Base-by-base conservation (phyloP, 2,113 vertebrate genomes). In the Silurus glanis region DNA sequence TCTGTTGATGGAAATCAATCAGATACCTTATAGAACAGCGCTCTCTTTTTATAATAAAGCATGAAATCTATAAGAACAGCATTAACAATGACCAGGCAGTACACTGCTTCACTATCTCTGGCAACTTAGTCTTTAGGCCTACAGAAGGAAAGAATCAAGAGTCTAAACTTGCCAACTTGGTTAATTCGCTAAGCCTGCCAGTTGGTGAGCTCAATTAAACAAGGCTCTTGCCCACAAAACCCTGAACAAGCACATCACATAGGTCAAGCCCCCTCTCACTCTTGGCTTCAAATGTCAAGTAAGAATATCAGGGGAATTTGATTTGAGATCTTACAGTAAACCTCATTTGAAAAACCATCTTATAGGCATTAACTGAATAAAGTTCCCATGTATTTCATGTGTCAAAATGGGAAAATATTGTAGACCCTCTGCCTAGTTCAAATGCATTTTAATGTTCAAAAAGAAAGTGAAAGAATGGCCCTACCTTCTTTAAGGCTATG, bases 401-500 rank as follows among this genome's bases (percentile, higher is more conserved):
- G 74, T 55, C 37, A 0, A 83, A 58, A 59, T 55, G 3, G 9
- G 25, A 25, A n/a, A 67, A 49, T 56, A 2, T 69, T 51, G 49
- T 19, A 56, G 19, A 66, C 25, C 14, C 16, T 8, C 23, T 51
- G 59, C 51, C 13, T n/a, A 49, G 16, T 81, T 47, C 10, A n/a
- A 45, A 10, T 62, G 7, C 6, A n/a, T n/a, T 21, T 81, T 49
- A 49, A 62, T 49, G 45, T 25, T 85, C 28, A 78, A 85, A 85
- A 55, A 47, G 45, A 56, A 67, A 67, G 47, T 67, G 49, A 80
- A 79, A 79, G 56, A 58, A 53, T 47, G 6, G 37, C 75, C 95
- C 92, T 93, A 95, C 95, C 95, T 95, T 96, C 95, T 92, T 95
- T 95, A 86, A 95, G 91, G 89, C 91, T 95, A 92, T 94, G 92